Percentiles rank a stretch among this genome's conserved stretches.
Evolutionary conservation across 2,888 invertebrate genomes (phyloP).

Genomic region (Lasiommata megera): DNA sequence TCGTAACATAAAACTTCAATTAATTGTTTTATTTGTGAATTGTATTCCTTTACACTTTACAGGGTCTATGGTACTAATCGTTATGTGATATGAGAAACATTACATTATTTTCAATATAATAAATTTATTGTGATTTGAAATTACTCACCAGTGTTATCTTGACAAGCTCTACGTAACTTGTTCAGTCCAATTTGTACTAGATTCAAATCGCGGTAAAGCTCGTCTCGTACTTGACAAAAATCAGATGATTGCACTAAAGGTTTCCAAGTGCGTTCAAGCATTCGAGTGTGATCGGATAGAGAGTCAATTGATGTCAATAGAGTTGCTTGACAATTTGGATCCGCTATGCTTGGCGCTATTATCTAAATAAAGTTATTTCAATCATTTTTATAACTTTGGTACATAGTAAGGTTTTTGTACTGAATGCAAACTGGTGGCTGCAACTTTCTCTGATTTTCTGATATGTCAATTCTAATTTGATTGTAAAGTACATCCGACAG

Average conservation of each 20-base stretch:
- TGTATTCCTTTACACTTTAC: no score
- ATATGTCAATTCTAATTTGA: no score
- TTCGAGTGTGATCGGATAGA: slow-evolving; percentile 8
- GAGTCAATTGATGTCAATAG: slow-evolving; percentile 20
- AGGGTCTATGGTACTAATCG: no score
- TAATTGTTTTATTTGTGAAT: no score
- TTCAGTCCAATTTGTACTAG: slow-evolving; percentile 8
- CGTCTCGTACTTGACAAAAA: slow-evolving; percentile 7
- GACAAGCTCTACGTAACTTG: slow-evolving; percentile 14
- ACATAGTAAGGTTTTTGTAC: no score
- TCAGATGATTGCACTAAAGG: slow-evolving; percentile 19
- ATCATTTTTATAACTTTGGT: neutral
- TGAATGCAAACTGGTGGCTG: no score
- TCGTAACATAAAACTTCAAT: no score
- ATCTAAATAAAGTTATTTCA: slow-evolving; percentile 15
- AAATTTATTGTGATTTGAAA: neutral
- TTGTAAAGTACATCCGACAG: no score
- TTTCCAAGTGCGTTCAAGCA: slow-evolving; percentile 20
- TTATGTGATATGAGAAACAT: no score
- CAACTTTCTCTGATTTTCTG: no score
- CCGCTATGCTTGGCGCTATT: slow-evolving; percentile 23
- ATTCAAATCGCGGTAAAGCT: slow-evolving; percentile 11
- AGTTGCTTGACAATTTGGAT: slow-evolving; percentile 21
- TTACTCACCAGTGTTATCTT: slow-evolving; percentile 5
- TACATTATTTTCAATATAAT: neutral